Conservation (phyloP, 1,140 invertebrate genomes). For the Radopholus similis region DNA sequence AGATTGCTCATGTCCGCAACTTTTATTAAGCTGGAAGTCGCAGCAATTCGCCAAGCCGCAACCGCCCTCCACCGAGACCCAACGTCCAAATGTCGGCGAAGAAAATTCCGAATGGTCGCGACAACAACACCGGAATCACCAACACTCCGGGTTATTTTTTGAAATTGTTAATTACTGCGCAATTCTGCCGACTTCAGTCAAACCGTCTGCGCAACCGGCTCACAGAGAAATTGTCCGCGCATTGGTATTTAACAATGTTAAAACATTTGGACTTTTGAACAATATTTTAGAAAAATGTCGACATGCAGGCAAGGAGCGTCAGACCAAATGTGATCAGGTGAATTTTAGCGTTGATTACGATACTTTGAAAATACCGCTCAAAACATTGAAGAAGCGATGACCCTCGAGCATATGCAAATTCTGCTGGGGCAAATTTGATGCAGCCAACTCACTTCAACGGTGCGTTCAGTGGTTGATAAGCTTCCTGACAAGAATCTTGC, state of each 20-base stretch:
- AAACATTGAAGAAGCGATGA: slow-evolving; percentile 4
- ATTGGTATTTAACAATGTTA: slow-evolving; percentile 16
- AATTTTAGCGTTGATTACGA: background rate
- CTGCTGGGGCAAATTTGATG: background rate
- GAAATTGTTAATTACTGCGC: background rate
- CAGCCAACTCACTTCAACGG: background rate
- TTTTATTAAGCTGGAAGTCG: slow-evolving; percentile 32
- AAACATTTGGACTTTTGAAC: background rate
- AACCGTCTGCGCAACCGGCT: background rate
- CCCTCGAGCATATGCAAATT: background rate
- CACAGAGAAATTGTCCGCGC: slow-evolving; percentile 13
- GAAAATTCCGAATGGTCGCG: background rate
- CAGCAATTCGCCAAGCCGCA: slow-evolving; percentile 32
- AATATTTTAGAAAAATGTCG: slow-evolving; percentile 31
- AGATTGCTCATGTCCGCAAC: background rate
- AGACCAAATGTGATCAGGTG: slow-evolving; percentile 17
- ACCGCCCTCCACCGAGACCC: background rate
- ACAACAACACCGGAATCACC: background rate
- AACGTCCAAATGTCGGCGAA: background rate
- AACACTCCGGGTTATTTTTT: background rate
- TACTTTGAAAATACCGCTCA: background rate
- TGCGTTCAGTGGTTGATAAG: background rate
- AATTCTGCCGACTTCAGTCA: background rate
- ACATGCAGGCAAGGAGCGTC: slow-evolving; percentile 15
- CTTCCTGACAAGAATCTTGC: background rate